These are phyloP conservation scores for Phallusia fumigata DNA, from an alignment of 23 tunicate species.

Conservation along the genomic window DNA sequence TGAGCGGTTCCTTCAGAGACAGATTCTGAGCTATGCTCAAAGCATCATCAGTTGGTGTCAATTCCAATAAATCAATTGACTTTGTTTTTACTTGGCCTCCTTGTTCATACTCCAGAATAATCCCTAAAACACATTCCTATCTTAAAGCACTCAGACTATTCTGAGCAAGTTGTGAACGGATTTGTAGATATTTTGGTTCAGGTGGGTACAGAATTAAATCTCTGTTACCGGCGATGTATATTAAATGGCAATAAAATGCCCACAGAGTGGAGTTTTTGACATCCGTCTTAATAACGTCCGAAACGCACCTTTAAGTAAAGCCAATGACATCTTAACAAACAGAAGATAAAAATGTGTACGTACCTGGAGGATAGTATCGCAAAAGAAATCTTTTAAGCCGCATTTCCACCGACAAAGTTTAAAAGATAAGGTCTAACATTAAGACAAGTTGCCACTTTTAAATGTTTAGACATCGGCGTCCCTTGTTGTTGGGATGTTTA, in stretches of 20 bases:
- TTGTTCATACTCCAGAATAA: slow-evolving; percentile 94
- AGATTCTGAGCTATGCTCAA: slow-evolving; percentile 38
- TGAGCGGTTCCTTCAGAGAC: slow-evolving; percentile 63
- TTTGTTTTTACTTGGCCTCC: slow-evolving; percentile 75
- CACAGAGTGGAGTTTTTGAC: no score
- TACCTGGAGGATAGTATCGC: slow-evolving; percentile 97
- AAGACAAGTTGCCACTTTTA: neutral
- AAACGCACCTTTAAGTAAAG: no score
- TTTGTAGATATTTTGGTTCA: no score
- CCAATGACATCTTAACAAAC: no score
- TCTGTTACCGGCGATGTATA: no score
- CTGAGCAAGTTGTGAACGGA: no score
- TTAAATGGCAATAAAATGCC: no score
- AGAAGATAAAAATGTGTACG: no score
- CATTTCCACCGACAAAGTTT: slow-evolving; percentile 21
- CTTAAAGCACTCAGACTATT: neutral
- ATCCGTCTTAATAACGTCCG: no score
- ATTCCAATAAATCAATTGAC: slow-evolving; percentile 74
- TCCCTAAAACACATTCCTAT: no score
- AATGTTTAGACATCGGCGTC: slow-evolving; percentile 1
- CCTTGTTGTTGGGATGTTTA: slow-evolving; percentile 10
- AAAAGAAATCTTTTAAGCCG: slow-evolving; percentile 78
- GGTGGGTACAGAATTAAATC: no score
- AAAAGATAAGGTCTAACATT: neutral
- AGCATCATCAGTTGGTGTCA: slow-evolving; percentile 49